A percentile compares a stretch with the other conserved stretches of the same genome.
Conservation (phyloP, 2,113 vertebrate genomes). For the Recurvirostra avosetta region DNA sequence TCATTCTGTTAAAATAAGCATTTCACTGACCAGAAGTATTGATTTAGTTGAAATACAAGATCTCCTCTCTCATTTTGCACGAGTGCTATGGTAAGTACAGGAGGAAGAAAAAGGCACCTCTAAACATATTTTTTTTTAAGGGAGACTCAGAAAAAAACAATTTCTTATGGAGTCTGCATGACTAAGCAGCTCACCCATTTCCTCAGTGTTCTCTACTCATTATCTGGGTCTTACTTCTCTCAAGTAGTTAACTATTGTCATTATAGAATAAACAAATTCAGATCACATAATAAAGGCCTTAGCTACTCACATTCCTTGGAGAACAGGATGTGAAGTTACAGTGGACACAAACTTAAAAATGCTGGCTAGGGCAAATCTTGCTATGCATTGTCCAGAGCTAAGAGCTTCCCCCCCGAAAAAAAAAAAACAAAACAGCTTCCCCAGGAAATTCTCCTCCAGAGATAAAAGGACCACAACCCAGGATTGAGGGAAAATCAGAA, state of each 20-base stretch:
- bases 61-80: not conserved
- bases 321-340: not conserved
- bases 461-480: not conserved
- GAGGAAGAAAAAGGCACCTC: constrained; percentile 5
- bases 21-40: not conserved
- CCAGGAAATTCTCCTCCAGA: not conserved
- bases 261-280: constrained; percentile 1
- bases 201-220: not conserved
- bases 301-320: not conserved
- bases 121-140: not conserved
- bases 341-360: not conserved
- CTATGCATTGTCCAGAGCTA: not conserved
- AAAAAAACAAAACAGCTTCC: not conserved
- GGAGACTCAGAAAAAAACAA: not conserved
- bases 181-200: constrained; percentile 2
- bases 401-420: not conserved
- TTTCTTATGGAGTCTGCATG: not conserved
- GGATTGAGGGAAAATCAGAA: not conserved
- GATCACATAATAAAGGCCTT: not conserved
- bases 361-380: not conserved
- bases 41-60: constrained; percentile 31
- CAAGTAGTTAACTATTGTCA: not conserved
- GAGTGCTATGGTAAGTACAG: not conserved
- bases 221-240: not conserved
- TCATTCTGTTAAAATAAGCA: constrained; percentile 10